These are phyloP conservation scores for Peromyscus aztecus DNA, from an alignment of 2,797 vertebrate genomes.

Conservation along the genomic window DNA sequence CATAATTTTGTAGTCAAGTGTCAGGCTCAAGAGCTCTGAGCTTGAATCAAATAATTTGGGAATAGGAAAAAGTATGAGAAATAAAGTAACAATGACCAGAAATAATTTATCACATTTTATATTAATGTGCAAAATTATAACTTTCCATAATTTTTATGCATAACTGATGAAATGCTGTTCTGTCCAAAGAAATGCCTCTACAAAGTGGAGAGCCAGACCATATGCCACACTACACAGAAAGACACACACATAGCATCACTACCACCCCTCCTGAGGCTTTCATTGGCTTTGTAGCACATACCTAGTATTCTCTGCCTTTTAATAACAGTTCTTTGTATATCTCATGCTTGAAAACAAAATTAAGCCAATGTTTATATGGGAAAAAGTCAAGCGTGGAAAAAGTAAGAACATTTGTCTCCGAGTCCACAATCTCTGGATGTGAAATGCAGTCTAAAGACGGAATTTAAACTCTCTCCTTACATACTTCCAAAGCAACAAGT, in stretches of 20 bases:
- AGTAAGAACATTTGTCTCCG: conserved; percentile 43
- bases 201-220: not conserved
- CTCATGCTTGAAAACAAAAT: conserved; percentile 24
- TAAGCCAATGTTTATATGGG: not conserved
- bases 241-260: not conserved
- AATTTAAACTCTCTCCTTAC: conserved; percentile 47
- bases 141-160: conserved; percentile 30
- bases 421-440: conserved; percentile 45
- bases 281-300: conserved; percentile 3
- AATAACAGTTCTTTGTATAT: not conserved
- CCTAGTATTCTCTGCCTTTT: not conserved
- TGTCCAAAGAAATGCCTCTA: not conserved
- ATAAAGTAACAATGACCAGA: conserved; percentile 46
- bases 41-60: conserved; percentile 5
- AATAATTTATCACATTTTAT: conserved; percentile 16
- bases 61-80: conserved; percentile 11
- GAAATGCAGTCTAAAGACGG: conserved; percentile 35
- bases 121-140: conserved; percentile 54
- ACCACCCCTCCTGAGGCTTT: not conserved
- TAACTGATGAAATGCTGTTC: conserved; percentile 28
- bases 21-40: not conserved
- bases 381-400: conserved; percentile 29
- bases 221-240: not conserved
- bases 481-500: conserved; percentile 24
- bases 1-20: conserved; percentile 49